Evolutionary conservation across 2,797 vertebrate species (phyloP).

Genomic region (Perodicticus potto): DNA sequence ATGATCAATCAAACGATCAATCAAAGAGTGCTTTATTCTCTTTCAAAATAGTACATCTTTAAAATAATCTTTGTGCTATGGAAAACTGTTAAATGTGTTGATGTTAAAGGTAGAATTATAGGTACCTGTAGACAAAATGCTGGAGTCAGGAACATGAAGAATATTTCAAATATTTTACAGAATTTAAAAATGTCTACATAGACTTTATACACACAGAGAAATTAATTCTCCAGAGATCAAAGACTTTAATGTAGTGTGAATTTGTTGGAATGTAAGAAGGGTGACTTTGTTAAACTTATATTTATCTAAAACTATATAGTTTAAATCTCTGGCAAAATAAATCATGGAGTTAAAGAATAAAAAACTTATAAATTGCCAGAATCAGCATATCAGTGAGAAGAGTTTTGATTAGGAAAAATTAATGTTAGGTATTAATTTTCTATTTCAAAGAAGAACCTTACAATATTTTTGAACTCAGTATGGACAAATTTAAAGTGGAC

Average conservation of each 20-base stretch:
- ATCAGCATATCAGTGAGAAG: slow-evolving; percentile 1
- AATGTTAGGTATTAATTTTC: background rate
- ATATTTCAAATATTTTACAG: background rate
- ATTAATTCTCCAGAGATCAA: background rate
- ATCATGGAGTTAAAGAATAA: background rate
- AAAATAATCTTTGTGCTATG: slow-evolving; percentile 30
- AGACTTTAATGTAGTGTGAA: background rate
- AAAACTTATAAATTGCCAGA: background rate
- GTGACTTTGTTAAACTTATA: background rate
- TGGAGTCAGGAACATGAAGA: background rate
- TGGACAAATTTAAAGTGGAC: background rate
- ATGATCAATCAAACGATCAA: slow-evolving; percentile 57
- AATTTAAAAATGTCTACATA: background rate
- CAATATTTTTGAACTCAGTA: slow-evolving; percentile 24
- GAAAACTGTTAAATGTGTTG: background rate
- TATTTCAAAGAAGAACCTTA: background rate
- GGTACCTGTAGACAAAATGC: background rate
- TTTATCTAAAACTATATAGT: slow-evolving; percentile 25
- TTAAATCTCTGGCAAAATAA: slow-evolving; percentile 24
- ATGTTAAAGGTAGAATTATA: background rate
- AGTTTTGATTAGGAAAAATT: slow-evolving; percentile 15
- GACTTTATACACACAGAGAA: background rate
- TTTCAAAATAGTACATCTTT: slow-evolving; percentile 10
- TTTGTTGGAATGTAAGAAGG: background rate
- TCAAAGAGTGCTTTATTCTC: slow-evolving; percentile 18